Conservation (phyloP, 2,888 invertebrate species). For the Eudiplozoon nipponicum region DNA sequence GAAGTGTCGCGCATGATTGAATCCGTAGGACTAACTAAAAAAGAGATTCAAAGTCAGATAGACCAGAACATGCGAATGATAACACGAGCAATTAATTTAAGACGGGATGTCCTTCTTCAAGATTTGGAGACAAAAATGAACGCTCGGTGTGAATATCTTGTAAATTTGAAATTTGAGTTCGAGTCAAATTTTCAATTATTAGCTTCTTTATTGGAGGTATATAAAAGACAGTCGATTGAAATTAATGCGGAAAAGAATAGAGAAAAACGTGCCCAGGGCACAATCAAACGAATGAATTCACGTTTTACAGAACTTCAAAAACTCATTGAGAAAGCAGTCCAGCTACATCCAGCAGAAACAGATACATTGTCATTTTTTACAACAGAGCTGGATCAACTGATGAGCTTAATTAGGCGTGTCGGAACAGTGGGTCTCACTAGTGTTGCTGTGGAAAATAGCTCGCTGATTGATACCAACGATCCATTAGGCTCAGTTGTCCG, state of each 20-base stretch:
- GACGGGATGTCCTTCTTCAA: background rate
- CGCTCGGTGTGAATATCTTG: too few relatives aligned
- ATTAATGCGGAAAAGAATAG: too few relatives aligned
- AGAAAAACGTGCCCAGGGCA: too few relatives aligned
- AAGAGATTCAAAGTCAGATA: too few relatives aligned
- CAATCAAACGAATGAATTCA: too few relatives aligned
- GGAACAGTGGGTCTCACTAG: constrained; percentile 8
- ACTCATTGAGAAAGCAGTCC: background rate
- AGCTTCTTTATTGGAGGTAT: too few relatives aligned
- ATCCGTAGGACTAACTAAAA: too few relatives aligned
- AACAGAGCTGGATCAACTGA: constrained; percentile 11
- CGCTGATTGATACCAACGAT: too few relatives aligned
- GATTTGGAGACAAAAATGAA: background rate
- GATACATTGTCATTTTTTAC: constrained; percentile 12
- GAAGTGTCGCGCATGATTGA: too few relatives aligned
- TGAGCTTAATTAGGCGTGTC: constrained; percentile 8
- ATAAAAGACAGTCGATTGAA: too few relatives aligned
- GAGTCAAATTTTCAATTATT: constrained; percentile 1
- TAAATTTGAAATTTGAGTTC: background rate
- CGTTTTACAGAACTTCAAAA: too few relatives aligned
- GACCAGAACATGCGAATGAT: background rate
- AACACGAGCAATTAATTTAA: background rate
- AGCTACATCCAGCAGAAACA: constrained; percentile 9
- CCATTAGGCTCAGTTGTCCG: constrained; percentile 6
- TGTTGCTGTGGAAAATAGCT: too few relatives aligned